Evolutionary conservation across 2,797 vertebrate species (phyloP).

Genomic region (Enteromius mattozi): DNA sequence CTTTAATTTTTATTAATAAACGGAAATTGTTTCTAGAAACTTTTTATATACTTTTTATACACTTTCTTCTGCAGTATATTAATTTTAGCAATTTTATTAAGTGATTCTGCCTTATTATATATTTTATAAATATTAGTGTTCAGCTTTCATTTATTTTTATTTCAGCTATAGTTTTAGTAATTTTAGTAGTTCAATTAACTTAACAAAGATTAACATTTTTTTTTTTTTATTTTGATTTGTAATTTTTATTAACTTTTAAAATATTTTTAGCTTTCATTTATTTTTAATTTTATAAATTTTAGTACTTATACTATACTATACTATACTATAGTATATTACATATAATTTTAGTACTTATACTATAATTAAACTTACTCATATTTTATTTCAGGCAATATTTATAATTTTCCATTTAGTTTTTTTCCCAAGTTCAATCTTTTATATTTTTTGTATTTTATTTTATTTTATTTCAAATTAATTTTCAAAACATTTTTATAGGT

Average conservation of each 20-base stretch:
- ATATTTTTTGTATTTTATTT: not conserved
- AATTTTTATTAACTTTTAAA: not conserved
- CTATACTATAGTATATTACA: no score
- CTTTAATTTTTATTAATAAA: not conserved
- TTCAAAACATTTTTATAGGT: not conserved
- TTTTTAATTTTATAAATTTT: not conserved
- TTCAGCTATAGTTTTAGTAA: not conserved
- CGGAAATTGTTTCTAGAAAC: not conserved
- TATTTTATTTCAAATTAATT: not conserved
- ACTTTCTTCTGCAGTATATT: not conserved
- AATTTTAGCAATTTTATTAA: not conserved
- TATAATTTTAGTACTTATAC: not conserved
- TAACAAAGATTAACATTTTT: no score
- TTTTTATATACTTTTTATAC: not conserved
- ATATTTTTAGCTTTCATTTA: not conserved
- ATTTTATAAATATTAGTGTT: not conserved
- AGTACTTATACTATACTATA: no score
- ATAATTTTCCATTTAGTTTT: not conserved
- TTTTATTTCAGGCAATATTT: not conserved
- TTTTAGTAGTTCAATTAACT: not conserved
- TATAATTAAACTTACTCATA: not conserved
- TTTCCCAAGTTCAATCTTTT: not conserved
- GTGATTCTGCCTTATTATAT: no score
- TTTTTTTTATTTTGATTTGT: no score
- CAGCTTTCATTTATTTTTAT: not conserved